Conservation (phyloP, 2,888 invertebrate genomes). For the Fabriciana adippe region DNA sequence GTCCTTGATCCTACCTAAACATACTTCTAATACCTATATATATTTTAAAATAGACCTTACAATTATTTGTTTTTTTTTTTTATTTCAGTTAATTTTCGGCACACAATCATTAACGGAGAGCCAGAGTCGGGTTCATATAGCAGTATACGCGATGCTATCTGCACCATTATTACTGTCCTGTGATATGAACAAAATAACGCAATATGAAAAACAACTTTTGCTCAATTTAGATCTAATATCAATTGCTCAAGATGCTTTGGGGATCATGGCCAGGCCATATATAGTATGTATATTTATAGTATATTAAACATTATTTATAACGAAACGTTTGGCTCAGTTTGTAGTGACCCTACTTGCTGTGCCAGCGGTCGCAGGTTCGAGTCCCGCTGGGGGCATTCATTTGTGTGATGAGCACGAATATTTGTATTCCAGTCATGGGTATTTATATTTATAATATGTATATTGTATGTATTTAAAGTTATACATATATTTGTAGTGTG, state of each 20-base stretch:
- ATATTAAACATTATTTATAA: slow-evolving; percentile 6
- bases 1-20: too few species aligned
- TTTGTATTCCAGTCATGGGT: too few species aligned
- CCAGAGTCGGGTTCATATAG: slow-evolving; percentile 84
- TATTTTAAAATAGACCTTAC: background rate
- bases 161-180: slow-evolving; percentile 86
- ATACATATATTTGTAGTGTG: too few species aligned
- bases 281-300: slow-evolving; percentile 54
- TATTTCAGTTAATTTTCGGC: slow-evolving; percentile 78
- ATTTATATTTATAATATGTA: too few species aligned
- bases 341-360: too few species aligned
- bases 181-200: slow-evolving; percentile 72
- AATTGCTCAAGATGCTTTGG: slow-evolving; percentile 84
- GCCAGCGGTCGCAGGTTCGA: too few species aligned
- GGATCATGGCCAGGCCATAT: slow-evolving; percentile 80
- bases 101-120: slow-evolving; percentile 76
- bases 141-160: slow-evolving; percentile 85
- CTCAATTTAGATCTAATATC: slow-evolving; percentile 83
- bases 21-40: too few species aligned
- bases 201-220: slow-evolving; percentile 78
- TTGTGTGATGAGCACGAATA: too few species aligned
- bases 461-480: too few species aligned
- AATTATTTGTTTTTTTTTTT: slow-evolving; percentile 30
- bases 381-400: too few species aligned
- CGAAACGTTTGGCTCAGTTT: too few species aligned